These are phyloP conservation scores for Lepidurus arcticus DNA, from an alignment of 1,140 invertebrate genomes.

Conservation along the genomic window DNA sequence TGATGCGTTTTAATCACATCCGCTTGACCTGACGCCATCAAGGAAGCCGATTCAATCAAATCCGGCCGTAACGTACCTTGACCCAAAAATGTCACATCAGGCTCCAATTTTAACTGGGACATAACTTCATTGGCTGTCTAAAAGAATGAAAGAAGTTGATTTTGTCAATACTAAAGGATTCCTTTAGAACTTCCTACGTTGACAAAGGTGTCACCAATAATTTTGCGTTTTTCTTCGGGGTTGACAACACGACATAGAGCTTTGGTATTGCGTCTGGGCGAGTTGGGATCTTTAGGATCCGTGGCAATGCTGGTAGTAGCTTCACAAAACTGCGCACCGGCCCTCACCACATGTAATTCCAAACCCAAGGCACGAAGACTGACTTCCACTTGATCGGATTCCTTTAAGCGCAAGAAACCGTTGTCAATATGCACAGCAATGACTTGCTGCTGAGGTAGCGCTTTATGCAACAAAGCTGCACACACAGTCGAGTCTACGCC, in stretches of 20 bases:
- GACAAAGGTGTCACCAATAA: slow-evolving; percentile 98
- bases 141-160: slow-evolving; percentile 27
- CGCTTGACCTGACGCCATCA: slow-evolving; percentile 71
- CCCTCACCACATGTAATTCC: slow-evolving; percentile 71
- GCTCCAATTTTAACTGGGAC: slow-evolving; percentile 40
- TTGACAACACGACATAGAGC: slow-evolving; percentile 77
- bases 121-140: slow-evolving; percentile 47
- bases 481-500: slow-evolving; percentile 98
- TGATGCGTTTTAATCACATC: slow-evolving; percentile 99
- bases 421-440: slow-evolving; percentile 98
- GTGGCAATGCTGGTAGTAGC: slow-evolving; percentile 72
- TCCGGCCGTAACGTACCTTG: slow-evolving; percentile 94
- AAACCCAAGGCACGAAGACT: slow-evolving; percentile 80
- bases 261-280: slow-evolving; percentile 69
- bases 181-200: slow-evolving; percentile 47
- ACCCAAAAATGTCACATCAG: slow-evolving; percentile 46
- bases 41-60: slow-evolving; percentile 94
- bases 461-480: slow-evolving; percentile 69
- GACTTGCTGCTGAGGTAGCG: slow-evolving; percentile 45
- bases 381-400: slow-evolving; percentile 80
- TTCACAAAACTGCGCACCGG: slow-evolving; percentile 60
- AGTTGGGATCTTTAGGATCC: slow-evolving; percentile 51
- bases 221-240: slow-evolving; percentile 96
- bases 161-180: too few relatives aligned
- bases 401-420: slow-evolving; percentile 96